Evolutionary conservation across 2,113 vertebrate genomes (phyloP).

Genomic region (Tauraco erythrolophus): DNA sequence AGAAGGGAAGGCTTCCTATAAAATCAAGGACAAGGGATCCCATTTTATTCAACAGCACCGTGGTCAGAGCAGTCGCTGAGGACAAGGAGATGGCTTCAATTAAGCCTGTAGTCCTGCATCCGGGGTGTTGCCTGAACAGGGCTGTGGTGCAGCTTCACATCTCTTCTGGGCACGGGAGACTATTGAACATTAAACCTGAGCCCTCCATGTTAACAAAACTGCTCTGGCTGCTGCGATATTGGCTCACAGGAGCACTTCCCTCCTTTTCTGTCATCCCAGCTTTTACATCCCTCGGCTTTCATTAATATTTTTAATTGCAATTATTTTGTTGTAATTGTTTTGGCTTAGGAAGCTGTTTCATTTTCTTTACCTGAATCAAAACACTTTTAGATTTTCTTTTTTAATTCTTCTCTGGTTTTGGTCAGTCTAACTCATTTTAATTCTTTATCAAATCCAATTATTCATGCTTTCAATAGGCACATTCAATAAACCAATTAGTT

Average conservation of each 20-base stretch:
- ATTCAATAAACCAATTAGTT: background rate
- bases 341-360: background rate
- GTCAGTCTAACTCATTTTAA: background rate
- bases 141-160: background rate
- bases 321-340: background rate
- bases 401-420: background rate
- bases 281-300: background rate
- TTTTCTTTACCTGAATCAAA: background rate
- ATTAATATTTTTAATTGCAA: background rate
- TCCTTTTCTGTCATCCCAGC: background rate
- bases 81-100: background rate
- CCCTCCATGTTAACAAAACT: background rate
- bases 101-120: background rate
- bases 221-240: background rate
- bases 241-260: background rate
- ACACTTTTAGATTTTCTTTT: background rate
- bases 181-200: background rate
- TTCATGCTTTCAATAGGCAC: background rate
- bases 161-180: background rate
- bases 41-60: background rate
- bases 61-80: background rate
- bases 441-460: background rate
- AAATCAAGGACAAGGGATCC: background rate
- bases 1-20: background rate
- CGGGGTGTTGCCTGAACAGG: background rate